These are phyloP conservation scores for Phalera bucephala DNA, from an alignment of 2,888 invertebrate species.

Conservation along the genomic window DNA sequence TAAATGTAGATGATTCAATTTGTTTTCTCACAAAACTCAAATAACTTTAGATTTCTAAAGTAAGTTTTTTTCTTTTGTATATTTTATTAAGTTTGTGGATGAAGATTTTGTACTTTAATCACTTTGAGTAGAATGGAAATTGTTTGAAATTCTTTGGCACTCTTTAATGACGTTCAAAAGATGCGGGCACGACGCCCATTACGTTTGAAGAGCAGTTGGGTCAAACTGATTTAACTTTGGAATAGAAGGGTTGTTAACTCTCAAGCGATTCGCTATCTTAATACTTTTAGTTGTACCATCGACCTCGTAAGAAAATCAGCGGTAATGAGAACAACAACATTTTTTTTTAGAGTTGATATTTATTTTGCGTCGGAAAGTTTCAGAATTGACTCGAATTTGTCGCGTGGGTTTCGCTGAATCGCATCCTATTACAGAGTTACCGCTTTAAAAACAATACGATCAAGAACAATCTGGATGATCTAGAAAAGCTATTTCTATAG, in stretches of 20 bases:
- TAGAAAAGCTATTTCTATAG: too few species aligned
- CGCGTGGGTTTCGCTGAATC: too few species aligned
- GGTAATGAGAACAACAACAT: too few species aligned
- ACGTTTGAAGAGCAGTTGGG: slow-evolving; percentile 4
- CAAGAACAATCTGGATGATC: too few species aligned
- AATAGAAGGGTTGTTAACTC: slow-evolving; percentile 1
- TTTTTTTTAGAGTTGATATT: too few species aligned
- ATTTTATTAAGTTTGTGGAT: slow-evolving; percentile 13
- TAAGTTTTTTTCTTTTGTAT: slow-evolving; percentile 17
- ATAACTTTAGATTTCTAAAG: slow-evolving; percentile 17
- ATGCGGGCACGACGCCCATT: slow-evolving; percentile 4
- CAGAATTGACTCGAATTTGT: too few species aligned
- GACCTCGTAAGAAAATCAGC: neutral
- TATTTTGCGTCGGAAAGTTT: too few species aligned
- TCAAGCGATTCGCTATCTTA: neutral
- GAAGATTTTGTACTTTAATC: slow-evolving; percentile 26
- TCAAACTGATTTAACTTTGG: slow-evolving; percentile 22
- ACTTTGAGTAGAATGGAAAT: slow-evolving; percentile 23
- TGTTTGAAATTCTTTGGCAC: slow-evolving; percentile 24
- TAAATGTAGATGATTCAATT: too few species aligned
- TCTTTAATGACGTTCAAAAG: slow-evolving; percentile 18
- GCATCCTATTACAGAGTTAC: too few species aligned
- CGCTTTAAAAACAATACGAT: too few species aligned
- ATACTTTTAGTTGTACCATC: neutral
- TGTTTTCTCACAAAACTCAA: slow-evolving; percentile 6